These are phyloP conservation scores for Macrosteles quadrilineatus DNA, from an alignment of 1,140 invertebrate species.

Conservation along the genomic window DNA sequence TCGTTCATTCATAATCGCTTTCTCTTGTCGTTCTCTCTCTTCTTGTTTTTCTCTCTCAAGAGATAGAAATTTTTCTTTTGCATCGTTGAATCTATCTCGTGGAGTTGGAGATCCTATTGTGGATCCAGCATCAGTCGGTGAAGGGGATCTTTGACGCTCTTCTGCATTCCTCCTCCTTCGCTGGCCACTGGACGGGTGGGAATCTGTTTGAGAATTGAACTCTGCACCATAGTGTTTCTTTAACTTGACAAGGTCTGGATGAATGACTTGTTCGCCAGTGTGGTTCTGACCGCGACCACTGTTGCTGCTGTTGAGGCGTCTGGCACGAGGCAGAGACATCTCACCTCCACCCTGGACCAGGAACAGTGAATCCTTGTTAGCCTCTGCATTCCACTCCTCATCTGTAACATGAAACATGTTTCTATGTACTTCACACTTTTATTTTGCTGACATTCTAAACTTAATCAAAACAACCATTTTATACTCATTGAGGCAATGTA, in stretches of 20 bases:
- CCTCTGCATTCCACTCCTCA: slow-evolving; percentile 48
- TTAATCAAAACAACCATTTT: too few relatives aligned
- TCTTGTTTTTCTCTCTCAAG: slow-evolving; percentile 69
- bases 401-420: slow-evolving; percentile 44
- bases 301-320: slow-evolving; percentile 28
- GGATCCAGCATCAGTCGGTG: slow-evolving; percentile 42
- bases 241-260: background rate
- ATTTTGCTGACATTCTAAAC: background rate
- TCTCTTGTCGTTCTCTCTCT: slow-evolving; percentile 44
- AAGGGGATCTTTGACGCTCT: slow-evolving; percentile 55
- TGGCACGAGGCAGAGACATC: slow-evolving; percentile 37
- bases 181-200: background rate
- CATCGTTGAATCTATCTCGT: slow-evolving; percentile 76
- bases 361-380: slow-evolving; percentile 44
- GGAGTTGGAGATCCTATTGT: slow-evolving; percentile 56
- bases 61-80: slow-evolving; percentile 78
- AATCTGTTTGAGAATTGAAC: background rate
- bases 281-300: background rate
- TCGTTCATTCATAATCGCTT: slow-evolving; percentile 19
- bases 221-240: background rate
- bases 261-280: background rate
- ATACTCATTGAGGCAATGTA: too few relatives aligned
- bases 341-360: slow-evolving; percentile 39
- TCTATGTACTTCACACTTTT: background rate
- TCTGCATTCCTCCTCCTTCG: slow-evolving; percentile 42